These are phyloP conservation scores for Nomada flava DNA, from an alignment of 2,888 invertebrate genomes.

Conservation along the genomic window DNA sequence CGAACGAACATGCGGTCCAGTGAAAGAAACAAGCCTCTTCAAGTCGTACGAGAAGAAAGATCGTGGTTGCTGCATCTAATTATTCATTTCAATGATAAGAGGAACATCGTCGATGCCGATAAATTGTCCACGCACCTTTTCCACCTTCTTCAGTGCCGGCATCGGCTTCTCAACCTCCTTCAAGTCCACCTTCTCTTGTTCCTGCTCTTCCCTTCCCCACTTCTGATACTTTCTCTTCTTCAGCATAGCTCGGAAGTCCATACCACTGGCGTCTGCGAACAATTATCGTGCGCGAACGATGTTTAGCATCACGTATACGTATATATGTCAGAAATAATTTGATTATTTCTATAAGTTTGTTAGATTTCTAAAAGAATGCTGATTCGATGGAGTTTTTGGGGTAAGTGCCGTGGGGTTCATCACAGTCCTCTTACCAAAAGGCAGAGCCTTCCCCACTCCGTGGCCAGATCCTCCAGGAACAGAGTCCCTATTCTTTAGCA, in stretches of 20 bases:
- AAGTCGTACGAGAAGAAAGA: neutral
- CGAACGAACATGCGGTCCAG: slow-evolving; percentile 49
- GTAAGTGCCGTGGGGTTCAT: no score
- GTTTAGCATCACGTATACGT: neutral
- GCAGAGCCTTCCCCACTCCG: no score
- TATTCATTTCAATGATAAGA: neutral
- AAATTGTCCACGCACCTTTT: slow-evolving; percentile 89
- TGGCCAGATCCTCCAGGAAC: no score
- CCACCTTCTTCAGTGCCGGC: slow-evolving; percentile 95
- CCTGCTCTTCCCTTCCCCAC: slow-evolving; percentile 96
- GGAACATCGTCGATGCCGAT: neutral
- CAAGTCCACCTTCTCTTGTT: slow-evolving; percentile 96
- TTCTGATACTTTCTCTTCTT: slow-evolving; percentile 98
- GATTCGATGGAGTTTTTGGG: no score
- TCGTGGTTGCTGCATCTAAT: no score
- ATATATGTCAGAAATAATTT: no score
- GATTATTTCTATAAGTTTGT: no score
- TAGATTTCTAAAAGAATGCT: no score
- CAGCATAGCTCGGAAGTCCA: slow-evolving; percentile 99
- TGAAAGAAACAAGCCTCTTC: slow-evolving; percentile 14
- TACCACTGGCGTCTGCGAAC: slow-evolving; percentile 94
- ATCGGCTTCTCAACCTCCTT: slow-evolving; percentile 96
- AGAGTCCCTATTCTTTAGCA: no score
- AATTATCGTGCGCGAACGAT: neutral
- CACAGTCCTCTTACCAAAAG: no score